These are phyloP conservation scores for Brienomyrus brachyistius DNA, from an alignment of 2,113 vertebrate species.

Conservation along the genomic window DNA sequence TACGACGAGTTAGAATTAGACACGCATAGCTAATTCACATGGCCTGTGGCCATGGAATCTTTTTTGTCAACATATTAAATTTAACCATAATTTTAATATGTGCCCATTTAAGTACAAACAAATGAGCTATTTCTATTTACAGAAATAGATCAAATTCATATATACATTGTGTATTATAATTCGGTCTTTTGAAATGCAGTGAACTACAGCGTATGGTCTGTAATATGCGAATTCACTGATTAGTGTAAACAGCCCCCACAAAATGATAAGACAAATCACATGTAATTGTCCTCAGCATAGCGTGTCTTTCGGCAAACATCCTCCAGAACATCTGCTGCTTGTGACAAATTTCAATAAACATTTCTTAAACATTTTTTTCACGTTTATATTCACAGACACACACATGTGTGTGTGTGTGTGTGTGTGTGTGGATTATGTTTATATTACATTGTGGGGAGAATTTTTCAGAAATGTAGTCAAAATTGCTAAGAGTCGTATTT, in stretches of 20 bases:
- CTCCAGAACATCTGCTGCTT: not conserved
- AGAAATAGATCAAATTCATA: not conserved
- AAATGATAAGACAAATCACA: not conserved
- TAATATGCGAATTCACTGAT: not conserved
- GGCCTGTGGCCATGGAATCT: not conserved
- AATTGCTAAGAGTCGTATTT: no score
- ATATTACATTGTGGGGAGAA: no score
- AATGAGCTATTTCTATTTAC: not conserved
- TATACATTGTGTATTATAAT: not conserved
- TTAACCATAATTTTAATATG: not conserved
- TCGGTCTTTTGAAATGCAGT: not conserved
- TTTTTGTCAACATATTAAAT: not conserved
- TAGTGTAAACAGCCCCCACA: not conserved
- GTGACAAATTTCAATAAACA: not conserved
- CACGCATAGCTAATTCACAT: conserved; percentile 1
- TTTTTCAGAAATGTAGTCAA: no score
- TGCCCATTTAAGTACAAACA: not conserved
- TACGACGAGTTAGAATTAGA: not conserved
- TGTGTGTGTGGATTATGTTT: no score
- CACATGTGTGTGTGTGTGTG: no score
- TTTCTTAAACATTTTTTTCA: not conserved
- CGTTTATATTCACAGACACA: not conserved
- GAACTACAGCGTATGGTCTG: not conserved
- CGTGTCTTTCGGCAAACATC: not conserved
- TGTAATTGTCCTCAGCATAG: not conserved